Percentiles rank a stretch among this genome's conserved stretches.
phyloP scores from a whole-genome alignment of 2,888 invertebrate species.

The Didymodactylos carnosus region DNA sequence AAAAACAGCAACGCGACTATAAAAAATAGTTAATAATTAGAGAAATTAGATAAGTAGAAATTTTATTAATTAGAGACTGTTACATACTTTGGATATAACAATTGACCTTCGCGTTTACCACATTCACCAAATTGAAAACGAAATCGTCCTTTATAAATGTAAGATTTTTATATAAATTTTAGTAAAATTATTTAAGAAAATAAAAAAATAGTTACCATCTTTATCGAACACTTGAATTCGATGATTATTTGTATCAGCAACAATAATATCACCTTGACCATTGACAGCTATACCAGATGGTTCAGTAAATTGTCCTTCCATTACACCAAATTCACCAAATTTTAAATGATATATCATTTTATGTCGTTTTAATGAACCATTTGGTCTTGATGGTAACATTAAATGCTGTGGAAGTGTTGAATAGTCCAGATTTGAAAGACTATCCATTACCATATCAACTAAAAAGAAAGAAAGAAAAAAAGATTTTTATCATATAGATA shows the following conservation, averaged over 20 bases:
- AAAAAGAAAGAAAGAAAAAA: too few relatives aligned
- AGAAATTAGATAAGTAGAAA: too few relatives aligned
- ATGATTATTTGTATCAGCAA: conserved; percentile 87
- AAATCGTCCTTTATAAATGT: not conserved
- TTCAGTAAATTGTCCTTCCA: conserved; percentile 79
- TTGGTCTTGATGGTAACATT: not conserved
- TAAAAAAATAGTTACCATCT: conserved; percentile 31
- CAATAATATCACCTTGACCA: conserved; percentile 95
- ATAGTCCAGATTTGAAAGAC: not conserved
- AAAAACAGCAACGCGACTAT: conserved; percentile 85
- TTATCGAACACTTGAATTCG: conserved; percentile 97
- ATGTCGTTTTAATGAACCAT: conserved; percentile 70
- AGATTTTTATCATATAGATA: too few relatives aligned
- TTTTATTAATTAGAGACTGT: too few relatives aligned
- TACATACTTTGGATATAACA: conserved; percentile 83
- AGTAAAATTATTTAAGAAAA: not conserved
- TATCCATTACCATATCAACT: too few relatives aligned
- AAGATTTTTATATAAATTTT: not conserved
- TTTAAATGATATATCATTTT: conserved; percentile 99
- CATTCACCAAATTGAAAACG: conserved; percentile 71
- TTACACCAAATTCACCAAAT: conserved; percentile 92
- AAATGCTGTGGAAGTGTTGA: not conserved
- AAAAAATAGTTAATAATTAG: too few relatives aligned
- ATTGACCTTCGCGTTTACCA: conserved; percentile 79
- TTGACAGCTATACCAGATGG: conserved; percentile 97